Evolutionary conservation across 37 sponge, comb jelly and placozoan species (phyloP).

Genomic region (Mnemiopsis leidyi): DNA sequence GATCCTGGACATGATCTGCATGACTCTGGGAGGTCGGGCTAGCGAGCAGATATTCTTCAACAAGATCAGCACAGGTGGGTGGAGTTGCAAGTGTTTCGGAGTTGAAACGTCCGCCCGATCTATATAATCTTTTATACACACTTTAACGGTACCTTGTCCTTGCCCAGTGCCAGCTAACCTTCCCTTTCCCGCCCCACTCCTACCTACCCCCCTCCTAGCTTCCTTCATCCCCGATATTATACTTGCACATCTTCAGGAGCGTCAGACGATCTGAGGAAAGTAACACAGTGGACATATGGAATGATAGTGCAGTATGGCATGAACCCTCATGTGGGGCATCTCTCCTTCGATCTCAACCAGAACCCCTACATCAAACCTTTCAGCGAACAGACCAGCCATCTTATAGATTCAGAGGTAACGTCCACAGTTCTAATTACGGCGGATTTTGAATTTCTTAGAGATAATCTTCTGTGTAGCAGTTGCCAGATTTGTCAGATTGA

Average conservation of each 20-base stretch:
- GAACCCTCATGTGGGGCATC: conserved; percentile 85
- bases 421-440: too few species aligned
- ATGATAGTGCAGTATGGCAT: conserved; percentile 95
- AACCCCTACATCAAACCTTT: conserved; percentile 77
- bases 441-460: too few species aligned
- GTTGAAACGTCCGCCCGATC: too few species aligned
- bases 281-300: conserved; percentile 83
- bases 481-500: too few species aligned
- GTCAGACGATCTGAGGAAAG: conserved; percentile 93
- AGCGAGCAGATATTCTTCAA: conserved; percentile 89
- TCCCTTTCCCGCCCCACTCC: neutral
- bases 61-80: conserved; percentile 75
- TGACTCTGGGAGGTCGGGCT: conserved; percentile 92
- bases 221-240: too few species aligned
- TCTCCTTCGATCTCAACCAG: conserved; percentile 85
- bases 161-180: neutral
- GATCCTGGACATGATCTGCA: conserved; percentile 90
- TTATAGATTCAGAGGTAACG: conserved; percentile 89
- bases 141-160: too few species aligned
- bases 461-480: too few species aligned
- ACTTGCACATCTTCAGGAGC: conserved; percentile 77
- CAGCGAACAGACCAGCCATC: conserved; percentile 93
- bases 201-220: neutral
- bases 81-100: too few species aligned
- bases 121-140: too few species aligned